Evolutionary conservation across 2,113 vertebrate genomes (phyloP), one percentile per base, ranked within the genome.

Genomic region (Triplophysa siluroides): DNA sequence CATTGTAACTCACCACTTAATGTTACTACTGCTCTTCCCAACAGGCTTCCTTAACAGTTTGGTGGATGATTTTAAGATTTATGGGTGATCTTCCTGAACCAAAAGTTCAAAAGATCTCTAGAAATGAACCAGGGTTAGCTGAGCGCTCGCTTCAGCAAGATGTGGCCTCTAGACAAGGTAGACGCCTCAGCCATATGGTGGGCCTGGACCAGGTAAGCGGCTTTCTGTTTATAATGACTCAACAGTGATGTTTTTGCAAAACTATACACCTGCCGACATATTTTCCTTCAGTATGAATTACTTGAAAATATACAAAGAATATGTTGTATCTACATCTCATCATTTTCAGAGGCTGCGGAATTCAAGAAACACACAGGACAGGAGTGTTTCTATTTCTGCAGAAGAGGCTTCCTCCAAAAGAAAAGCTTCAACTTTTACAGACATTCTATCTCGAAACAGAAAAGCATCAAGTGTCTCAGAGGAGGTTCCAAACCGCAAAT

Each of bases 21-120:
- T 21, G 21, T n/a, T 58, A 1, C 23, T 71, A 12, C 19, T 26
- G 9, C 16, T 18, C 11, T 52, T 65, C 12, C 41, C 65, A 24
- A 24, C 78, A 99, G 98, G 94, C 94, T 2, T 96, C 96, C 0
- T 78, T 97, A 23, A 92, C 92, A 0, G 90, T 98, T 54, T 99
- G 98, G 97, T 93, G 89, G 86, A 89, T 96, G 84, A 96, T 99
- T 85, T 87, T 98, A 88, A 93, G 97, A 84, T 99, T 99, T 90
- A 97, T 98, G 96, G 98, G 97, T 6, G 97, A 98, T 76, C 92
- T 98, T 14, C 95, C 96, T 0, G 98, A 99, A 81, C 96, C 95
- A 8, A 90, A 87, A 76, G 62, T 54, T 45, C 88, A 92, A n/a
- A 91, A 88, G 72, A 78, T 91, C 60, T 89, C 81, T 67, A 83